phyloP scores from a whole-genome alignment of 2,113 vertebrate species.

The Psittacus erithacus region DNA sequence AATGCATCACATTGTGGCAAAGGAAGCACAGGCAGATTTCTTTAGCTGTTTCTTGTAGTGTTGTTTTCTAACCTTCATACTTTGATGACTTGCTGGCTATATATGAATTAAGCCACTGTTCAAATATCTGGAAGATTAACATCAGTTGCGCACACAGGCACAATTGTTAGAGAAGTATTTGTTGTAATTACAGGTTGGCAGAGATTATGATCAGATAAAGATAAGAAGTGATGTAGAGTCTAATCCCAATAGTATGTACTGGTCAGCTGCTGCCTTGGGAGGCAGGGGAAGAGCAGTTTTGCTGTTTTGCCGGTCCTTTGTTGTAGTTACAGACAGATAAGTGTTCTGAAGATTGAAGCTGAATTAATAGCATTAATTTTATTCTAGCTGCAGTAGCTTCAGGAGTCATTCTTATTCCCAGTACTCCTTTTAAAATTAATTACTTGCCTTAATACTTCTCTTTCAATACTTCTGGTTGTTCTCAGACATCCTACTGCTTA shows the following conservation, averaged over 20 bases:
- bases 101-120: background rate
- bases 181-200: slow-evolving; percentile 10
- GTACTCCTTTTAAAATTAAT: background rate
- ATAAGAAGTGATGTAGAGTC: background rate
- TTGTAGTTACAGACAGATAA: background rate
- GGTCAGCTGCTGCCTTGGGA: background rate
- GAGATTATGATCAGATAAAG: background rate
- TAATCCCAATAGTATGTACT: background rate
- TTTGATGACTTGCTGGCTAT: background rate
- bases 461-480: background rate
- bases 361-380: background rate
- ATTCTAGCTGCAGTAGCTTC: background rate
- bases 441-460: background rate
- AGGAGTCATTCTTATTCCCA: background rate
- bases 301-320: background rate
- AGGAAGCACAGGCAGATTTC: background rate
- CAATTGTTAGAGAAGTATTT: background rate
- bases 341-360: background rate
- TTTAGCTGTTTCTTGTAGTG: background rate
- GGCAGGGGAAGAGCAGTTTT: background rate
- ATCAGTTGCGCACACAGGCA: background rate
- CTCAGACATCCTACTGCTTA: background rate
- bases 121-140: background rate
- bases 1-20: background rate
- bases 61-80: background rate